phyloP scores from a whole-genome alignment of 2,113 vertebrate species.

The Oceanites oceanicus region DNA sequence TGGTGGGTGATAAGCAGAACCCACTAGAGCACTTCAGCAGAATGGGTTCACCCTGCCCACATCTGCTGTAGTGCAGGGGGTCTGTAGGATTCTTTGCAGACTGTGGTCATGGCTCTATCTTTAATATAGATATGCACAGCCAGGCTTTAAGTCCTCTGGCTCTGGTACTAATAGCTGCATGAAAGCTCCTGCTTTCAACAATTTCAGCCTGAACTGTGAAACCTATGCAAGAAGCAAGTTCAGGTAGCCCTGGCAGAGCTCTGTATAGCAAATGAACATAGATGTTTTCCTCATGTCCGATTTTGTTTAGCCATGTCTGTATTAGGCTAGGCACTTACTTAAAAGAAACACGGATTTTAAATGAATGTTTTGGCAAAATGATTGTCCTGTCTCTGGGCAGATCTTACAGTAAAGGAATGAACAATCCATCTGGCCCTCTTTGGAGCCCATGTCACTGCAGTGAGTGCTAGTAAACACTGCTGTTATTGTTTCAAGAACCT shows the following conservation, averaged over 20 bases:
- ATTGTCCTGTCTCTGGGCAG: not conserved
- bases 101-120: not conserved
- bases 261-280: not conserved
- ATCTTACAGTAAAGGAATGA: not conserved
- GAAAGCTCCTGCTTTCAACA: not conserved
- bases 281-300: not conserved
- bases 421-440: not conserved
- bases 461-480: not conserved
- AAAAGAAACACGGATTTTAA: not conserved
- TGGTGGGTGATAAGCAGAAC: not conserved
- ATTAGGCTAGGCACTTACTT: not conserved
- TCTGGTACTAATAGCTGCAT: not conserved
- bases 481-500: not conserved
- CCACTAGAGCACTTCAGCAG: not conserved
- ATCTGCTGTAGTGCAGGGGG: not conserved
- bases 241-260: not conserved
- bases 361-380: not conserved
- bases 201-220: not conserved
- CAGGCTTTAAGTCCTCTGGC: not conserved
- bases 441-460: not conserved
- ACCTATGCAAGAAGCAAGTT: not conserved
- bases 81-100: not conserved
- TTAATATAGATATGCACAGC: not conserved
- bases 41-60: not conserved
- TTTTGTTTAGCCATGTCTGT: not conserved